Evolutionary conservation across 1,140 invertebrate genomes (phyloP), one percentile per base, ranked within the genome.

Genomic region (Lucilia sericata): DNA sequence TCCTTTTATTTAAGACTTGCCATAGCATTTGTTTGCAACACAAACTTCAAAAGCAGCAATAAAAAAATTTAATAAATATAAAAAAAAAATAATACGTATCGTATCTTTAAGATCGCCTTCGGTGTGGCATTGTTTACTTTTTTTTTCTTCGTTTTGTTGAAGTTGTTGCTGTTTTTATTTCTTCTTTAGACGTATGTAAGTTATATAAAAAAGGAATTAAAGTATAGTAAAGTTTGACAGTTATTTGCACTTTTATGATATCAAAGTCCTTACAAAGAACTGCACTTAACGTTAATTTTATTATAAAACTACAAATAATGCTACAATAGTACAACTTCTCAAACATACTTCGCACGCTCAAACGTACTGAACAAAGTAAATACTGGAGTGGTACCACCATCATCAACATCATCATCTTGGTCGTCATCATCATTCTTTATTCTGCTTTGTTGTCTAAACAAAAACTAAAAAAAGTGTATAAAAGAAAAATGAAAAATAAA

Each of bases 171-270:
- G n/a, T 21, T 70, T 19, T 70, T 12, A 25, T 21, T 70, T 51
- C n/a, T 80, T 34, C n/a, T 80, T 34, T 80, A 51, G 7, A 55
- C 51, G 51, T 55, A 55, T n/a, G 51, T 51, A 55, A 8, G 51
- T 51, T 34, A 51, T 80, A 80, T 47, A 78, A 47, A 34, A 75
- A 78, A 78, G 75, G 42, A 78, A 78, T 80, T 80, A 80, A 80
- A 80, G n/a, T 80, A 49, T 80, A 80, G 42, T 80, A 49, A 80
- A 80, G 76, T 80, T 80, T 80, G 76, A 80, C 76, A 80, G 76
- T 80, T 80, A 80, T 80, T 80, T 80, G 76, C 76, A 80, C 76
- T 80, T 80, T 80, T 80, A 80, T 80, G 76, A 80, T 80, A 49
- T 47, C 42, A 47, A 80, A 80, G 76, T 80, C 76, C 76, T 80